These are phyloP conservation scores for Avahi laniger DNA, from an alignment of 2,797 vertebrate genomes.

Conservation along the genomic window DNA sequence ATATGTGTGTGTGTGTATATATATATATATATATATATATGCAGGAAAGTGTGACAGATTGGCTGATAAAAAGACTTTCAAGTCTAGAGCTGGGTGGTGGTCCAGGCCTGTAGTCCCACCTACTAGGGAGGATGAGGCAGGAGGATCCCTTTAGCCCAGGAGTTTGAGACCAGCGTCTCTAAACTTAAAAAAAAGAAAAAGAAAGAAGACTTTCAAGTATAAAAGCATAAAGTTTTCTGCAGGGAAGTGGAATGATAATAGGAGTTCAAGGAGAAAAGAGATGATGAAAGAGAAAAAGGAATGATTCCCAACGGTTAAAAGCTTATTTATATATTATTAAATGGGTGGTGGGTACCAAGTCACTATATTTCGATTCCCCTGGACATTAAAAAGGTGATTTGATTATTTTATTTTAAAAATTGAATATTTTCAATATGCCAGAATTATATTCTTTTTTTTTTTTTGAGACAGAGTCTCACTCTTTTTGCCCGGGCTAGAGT, in stretches of 20 bases:
- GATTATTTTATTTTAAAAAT: conserved; percentile 21
- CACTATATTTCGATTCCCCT: background rate
- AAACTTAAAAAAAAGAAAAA: too few relatives aligned
- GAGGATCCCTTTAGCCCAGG: too few relatives aligned
- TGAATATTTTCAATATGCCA: background rate
- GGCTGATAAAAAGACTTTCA: background rate
- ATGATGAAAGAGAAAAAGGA: background rate
- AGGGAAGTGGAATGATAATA: background rate
- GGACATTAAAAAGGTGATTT: background rate
- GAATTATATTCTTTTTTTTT: background rate
- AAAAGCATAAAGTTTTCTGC: conserved; percentile 12
- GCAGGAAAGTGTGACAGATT: background rate
- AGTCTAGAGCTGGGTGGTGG: too few relatives aligned
- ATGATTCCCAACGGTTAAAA: background rate
- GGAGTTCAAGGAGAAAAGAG: background rate
- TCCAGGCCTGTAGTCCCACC: too few relatives aligned
- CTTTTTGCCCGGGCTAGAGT: too few relatives aligned
- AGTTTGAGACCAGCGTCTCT: too few relatives aligned
- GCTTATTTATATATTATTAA: background rate
- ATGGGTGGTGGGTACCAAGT: background rate
- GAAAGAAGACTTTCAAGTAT: background rate
- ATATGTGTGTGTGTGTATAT: too few relatives aligned
- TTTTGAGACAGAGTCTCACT: too few relatives aligned
- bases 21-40: too few relatives aligned
- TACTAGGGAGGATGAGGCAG: too few relatives aligned